phyloP scores from a whole-genome alignment of 2,888 invertebrate genomes.

The Archips xylosteana region DNA sequence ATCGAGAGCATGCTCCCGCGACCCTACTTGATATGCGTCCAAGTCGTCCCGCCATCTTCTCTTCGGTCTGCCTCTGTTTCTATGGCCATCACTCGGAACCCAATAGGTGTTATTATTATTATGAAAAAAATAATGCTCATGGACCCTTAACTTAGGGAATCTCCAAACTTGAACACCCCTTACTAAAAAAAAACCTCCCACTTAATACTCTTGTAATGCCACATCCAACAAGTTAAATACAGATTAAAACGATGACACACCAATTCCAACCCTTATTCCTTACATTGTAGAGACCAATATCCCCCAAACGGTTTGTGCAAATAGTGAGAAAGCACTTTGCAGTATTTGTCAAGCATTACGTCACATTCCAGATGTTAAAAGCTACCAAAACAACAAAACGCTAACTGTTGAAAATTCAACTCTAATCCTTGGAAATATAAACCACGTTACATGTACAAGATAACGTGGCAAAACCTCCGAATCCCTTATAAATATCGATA shows the following conservation, averaged over 20 bases:
- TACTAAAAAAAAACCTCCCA: constrained; percentile 19
- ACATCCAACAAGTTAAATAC: constrained; percentile 41
- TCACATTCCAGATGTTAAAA: constrained; percentile 66
- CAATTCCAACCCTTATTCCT: not conserved
- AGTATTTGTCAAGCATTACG: constrained; percentile 71
- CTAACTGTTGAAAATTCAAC: constrained; percentile 35
- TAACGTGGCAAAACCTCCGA: constrained; percentile 4
- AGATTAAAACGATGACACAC: constrained; percentile 11
- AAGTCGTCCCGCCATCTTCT: too few relatives aligned
- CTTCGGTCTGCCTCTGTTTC: too few relatives aligned
- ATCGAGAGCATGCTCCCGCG: too few relatives aligned
- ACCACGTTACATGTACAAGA: constrained; percentile 18
- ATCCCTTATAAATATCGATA: not conserved
- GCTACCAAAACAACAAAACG: constrained; percentile 39
- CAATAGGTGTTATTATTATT: too few relatives aligned
- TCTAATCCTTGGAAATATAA: constrained; percentile 27
- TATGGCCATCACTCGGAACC: too few relatives aligned
- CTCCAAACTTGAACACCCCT: not conserved
- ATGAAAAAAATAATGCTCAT: too few relatives aligned
- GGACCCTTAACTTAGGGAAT: not conserved
- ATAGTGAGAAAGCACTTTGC: constrained; percentile 35
- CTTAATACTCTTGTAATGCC: constrained; percentile 35
- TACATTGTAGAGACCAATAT: not conserved
- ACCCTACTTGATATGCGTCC: too few relatives aligned
- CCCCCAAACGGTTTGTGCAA: constrained; percentile 8